phyloP scores from a whole-genome alignment of 1,140 invertebrate species.

The Tribolium castaneum region DNA sequence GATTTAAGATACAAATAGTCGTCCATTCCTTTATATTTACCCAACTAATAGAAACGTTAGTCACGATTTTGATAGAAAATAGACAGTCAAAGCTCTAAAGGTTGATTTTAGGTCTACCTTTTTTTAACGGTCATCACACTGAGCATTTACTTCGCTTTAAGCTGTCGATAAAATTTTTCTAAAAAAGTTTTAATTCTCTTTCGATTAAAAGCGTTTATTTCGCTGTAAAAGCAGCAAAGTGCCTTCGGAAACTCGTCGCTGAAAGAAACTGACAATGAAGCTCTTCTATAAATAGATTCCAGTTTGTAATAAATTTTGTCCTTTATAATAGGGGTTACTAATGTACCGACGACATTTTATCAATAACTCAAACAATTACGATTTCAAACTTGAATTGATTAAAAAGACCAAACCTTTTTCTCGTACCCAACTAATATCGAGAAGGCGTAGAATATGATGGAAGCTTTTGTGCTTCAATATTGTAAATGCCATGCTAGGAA shows the following conservation, averaged over 20 bases:
- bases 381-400: conserved; percentile 8
- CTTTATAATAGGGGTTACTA: conserved; percentile 21
- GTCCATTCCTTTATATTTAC: conserved; percentile 19
- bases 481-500: conserved; percentile 21
- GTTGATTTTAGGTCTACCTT: not conserved
- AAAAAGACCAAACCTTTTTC: not conserved
- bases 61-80: conserved; percentile 1
- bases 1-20: conserved; percentile 28
- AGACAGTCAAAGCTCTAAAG: not conserved
- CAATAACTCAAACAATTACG: conserved; percentile 20
- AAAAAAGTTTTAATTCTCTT: conserved; percentile 1
- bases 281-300: conserved; percentile 24
- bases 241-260: not conserved
- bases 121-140: not conserved
- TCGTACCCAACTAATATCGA: not conserved
- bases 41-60: conserved; percentile 24
- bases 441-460: not conserved
- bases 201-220: conserved; percentile 9
- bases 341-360: conserved; percentile 19
- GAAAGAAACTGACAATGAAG: conserved; percentile 28
- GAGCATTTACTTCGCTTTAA: not conserved
- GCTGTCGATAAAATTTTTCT: not conserved
- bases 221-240: not conserved
- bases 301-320: conserved; percentile 18
- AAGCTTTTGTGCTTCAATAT: conserved; percentile 8